phyloP scores from a whole-genome alignment of 2,888 invertebrate species.

The Parnassius apollo region DNA sequence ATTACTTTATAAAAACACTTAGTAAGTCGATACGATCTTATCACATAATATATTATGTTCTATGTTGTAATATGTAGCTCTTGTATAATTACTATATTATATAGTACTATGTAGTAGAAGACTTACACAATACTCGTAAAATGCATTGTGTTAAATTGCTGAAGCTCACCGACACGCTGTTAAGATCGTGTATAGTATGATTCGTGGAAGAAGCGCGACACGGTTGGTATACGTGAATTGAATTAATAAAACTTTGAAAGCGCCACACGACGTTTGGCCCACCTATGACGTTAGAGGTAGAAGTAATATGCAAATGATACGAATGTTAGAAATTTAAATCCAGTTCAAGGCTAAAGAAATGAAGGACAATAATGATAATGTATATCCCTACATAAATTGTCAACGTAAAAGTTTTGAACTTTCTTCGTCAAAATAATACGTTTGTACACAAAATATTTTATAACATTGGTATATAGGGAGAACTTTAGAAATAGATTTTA shows the following conservation, averaged over 20 bases:
- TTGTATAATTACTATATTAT: too few relatives aligned
- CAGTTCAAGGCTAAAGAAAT: constrained; percentile 7
- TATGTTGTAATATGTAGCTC: too few relatives aligned
- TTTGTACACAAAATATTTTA: too few relatives aligned
- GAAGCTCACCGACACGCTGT: constrained; percentile 18
- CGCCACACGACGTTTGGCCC: constrained; percentile 23
- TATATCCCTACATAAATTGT: too few relatives aligned
- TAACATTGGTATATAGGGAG: too few relatives aligned
- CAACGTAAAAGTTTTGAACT: too few relatives aligned
- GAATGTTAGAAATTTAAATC: constrained; percentile 17
- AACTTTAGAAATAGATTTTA: too few relatives aligned
- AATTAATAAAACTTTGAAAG: constrained; percentile 20
- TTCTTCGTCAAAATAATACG: too few relatives aligned
- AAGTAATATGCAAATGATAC: constrained; percentile 18
- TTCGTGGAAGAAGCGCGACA: constrained; percentile 26
- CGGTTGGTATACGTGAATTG: constrained; percentile 22
- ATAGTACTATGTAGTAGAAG: too few relatives aligned
- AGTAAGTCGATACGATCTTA: too few relatives aligned
- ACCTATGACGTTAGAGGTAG: constrained; percentile 25
- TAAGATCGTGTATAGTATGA: constrained; percentile 11
- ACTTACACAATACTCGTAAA: background rate
- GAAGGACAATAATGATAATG: background rate
- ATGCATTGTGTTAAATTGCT: constrained; percentile 21
- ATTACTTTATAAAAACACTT: too few relatives aligned
- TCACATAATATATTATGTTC: too few relatives aligned